Conservation (phyloP, 2,888 invertebrate species). For the Drosophila atripex region DNA sequence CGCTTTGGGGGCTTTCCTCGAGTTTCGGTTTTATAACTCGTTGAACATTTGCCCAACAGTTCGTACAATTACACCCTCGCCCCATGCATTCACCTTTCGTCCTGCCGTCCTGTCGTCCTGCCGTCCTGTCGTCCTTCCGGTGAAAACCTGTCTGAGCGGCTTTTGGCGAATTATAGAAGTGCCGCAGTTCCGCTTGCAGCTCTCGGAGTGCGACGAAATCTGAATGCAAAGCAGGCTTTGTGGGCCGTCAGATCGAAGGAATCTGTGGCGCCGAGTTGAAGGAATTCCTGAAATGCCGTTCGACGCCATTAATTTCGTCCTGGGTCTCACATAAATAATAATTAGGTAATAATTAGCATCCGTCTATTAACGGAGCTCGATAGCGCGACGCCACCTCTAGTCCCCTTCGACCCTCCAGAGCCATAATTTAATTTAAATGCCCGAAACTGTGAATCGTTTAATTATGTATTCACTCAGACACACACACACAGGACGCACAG, state of each 20-base stretch:
- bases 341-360: slow-evolving; percentile 76
- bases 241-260: slow-evolving; percentile 8
- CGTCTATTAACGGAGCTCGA: slow-evolving; percentile 72
- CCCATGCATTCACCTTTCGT: not conserved
- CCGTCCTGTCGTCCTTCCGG: not conserved
- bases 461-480: slow-evolving; percentile 68
- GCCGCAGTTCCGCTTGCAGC: slow-evolving; percentile 43
- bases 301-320: not conserved
- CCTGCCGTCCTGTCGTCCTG: not conserved
- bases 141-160: slow-evolving; percentile 50
- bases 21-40: slow-evolving; percentile 62
- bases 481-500: slow-evolving; percentile 10
- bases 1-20: slow-evolving; percentile 28
- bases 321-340: slow-evolving; percentile 61
- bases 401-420: slow-evolving; percentile 49
- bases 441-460: slow-evolving; percentile 75
- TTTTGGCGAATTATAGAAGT: slow-evolving; percentile 69
- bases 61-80: slow-evolving; percentile 59
- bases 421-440: slow-evolving; percentile 78
- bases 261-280: not conserved
- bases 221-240: slow-evolving; percentile 29
- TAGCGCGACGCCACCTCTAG: slow-evolving; percentile 49
- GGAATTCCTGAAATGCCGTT: not conserved
- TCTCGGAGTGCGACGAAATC: slow-evolving; percentile 9
- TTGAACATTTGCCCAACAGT: slow-evolving; percentile 73